Conservation (phyloP, 2,888 invertebrate genomes). For the Netelia inedita region DNA sequence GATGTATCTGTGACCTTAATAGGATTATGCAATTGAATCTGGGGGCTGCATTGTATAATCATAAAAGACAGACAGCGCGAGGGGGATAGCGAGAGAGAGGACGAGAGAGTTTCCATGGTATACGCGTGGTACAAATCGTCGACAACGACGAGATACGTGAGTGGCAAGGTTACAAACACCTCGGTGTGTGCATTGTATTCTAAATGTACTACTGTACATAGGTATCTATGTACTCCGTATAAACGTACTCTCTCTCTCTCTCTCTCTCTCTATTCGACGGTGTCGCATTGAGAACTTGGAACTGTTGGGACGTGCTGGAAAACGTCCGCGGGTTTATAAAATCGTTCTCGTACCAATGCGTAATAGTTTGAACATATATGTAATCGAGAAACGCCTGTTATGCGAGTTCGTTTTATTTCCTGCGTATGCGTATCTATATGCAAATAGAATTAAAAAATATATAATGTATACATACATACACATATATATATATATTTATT, state of each 20-base stretch:
- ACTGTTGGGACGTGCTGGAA: slow-evolving; percentile 23
- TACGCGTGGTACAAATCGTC: slow-evolving; percentile 19
- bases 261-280: slow-evolving; percentile 14
- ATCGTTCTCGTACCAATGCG: slow-evolving; percentile 15
- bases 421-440: not conserved
- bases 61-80: not conserved
- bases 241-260: not conserved
- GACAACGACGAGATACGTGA: slow-evolving; percentile 35
- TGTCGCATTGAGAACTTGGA: slow-evolving; percentile 46
- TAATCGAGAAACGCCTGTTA: not conserved
- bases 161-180: slow-evolving; percentile 66
- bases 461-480: not conserved
- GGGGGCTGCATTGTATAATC: slow-evolving; percentile 46
- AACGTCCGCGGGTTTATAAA: slow-evolving; percentile 21
- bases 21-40: slow-evolving; percentile 51
- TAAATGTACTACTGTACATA: slow-evolving; percentile 38
- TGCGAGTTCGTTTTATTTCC: slow-evolving; percentile 29
- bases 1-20: slow-evolving; percentile 52
- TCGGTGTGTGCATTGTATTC: slow-evolving; percentile 50
- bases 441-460: not conserved
- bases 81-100: not conserved
- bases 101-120: not conserved
- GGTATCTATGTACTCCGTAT: slow-evolving; percentile 20
- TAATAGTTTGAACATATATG: slow-evolving; percentile 18
- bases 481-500: not conserved